These are phyloP conservation scores for Cyrtonyx montezumae DNA, from an alignment of 2,113 vertebrate genomes.

Conservation along the genomic window DNA sequence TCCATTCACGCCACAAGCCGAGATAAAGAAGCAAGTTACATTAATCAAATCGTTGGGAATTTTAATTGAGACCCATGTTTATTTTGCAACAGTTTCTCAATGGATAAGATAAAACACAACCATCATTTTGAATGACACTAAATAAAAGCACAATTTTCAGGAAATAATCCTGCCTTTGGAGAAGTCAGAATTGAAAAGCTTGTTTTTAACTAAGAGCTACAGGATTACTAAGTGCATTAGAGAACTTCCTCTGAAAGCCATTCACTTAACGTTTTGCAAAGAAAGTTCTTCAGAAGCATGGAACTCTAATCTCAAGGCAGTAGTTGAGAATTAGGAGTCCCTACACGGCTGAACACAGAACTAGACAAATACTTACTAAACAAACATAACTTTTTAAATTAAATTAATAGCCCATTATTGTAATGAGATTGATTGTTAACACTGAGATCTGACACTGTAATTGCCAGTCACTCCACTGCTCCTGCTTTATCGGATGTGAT, in stretches of 20 bases:
- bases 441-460: neutral
- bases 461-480: neutral
- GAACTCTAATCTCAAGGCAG: slow-evolving; percentile 11
- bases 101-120: neutral
- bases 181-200: neutral
- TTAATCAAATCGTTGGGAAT: neutral
- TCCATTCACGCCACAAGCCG: neutral
- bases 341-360: neutral
- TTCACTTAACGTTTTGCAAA: slow-evolving; percentile 40
- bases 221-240: neutral
- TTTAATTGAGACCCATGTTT: slow-evolving; percentile 21
- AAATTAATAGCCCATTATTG: neutral
- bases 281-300: neutral
- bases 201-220: neutral
- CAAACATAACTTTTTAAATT: neutral
- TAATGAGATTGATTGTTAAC: neutral
- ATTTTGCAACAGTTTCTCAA: slow-evolving; percentile 18
- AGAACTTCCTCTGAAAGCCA: neutral
- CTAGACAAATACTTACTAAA: neutral
- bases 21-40: neutral
- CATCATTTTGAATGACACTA: neutral
- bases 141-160: neutral
- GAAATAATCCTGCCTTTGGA: neutral
- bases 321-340: neutral
- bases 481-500: slow-evolving; percentile 54